phyloP scores from a whole-genome alignment of 2,113 vertebrate species.

The Phalacrocorax aristotelis region DNA sequence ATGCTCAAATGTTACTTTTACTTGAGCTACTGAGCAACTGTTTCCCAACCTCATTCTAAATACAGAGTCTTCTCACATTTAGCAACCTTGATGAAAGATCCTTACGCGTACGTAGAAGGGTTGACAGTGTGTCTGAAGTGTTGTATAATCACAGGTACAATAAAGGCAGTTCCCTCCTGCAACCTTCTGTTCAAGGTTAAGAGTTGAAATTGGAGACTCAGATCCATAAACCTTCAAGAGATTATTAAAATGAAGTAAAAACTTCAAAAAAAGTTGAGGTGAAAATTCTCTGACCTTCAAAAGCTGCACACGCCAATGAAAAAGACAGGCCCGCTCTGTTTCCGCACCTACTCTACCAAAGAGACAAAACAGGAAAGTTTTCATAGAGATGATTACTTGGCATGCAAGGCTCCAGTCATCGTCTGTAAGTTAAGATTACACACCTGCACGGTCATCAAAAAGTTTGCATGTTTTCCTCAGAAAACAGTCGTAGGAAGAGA shows the following conservation, averaged over 20 bases:
- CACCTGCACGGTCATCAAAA: neutral
- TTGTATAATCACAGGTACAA: neutral
- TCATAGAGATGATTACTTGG: neutral
- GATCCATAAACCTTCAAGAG: neutral
- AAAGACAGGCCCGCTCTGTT: neutral
- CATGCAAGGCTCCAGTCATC: fast-evolving
- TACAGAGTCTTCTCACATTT: neutral
- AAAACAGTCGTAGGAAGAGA: neutral
- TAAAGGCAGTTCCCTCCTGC: conserved; percentile 5
- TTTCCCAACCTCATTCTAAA: neutral
- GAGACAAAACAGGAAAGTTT: fast-evolving
- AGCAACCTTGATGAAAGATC: neutral
- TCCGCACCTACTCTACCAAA: neutral
- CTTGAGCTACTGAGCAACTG: neutral
- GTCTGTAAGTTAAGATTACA: neutral
- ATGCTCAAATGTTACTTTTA: neutral
- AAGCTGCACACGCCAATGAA: neutral
- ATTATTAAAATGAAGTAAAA: neutral
- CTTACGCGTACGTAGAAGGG: neutral
- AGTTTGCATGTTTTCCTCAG: neutral
- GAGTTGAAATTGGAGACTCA: neutral
- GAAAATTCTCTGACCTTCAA: neutral
- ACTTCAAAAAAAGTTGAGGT: too few species aligned
- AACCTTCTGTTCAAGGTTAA: conserved; percentile 31
- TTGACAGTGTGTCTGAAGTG: neutral